Evolutionary conservation across 2,797 vertebrate genomes (phyloP).

Genomic region (Erethizon dorsatum): DNA sequence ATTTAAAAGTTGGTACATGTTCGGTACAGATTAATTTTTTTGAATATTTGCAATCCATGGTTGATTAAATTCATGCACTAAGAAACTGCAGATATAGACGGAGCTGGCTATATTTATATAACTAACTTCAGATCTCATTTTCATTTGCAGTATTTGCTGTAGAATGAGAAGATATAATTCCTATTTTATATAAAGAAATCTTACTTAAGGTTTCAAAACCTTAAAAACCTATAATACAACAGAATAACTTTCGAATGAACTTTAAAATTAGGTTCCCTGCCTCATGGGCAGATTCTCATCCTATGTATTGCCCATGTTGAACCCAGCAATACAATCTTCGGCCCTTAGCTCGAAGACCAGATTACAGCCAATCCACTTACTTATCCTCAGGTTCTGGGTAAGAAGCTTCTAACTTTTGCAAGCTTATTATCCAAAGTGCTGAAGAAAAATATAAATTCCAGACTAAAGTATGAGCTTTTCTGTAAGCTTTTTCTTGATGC

Average conservation of each 20-base stretch:
- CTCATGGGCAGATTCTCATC: background rate
- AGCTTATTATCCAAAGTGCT: conserved; percentile 34
- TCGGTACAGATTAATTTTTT: background rate
- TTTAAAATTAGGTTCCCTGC: background rate
- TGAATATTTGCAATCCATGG: background rate
- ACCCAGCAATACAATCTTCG: background rate
- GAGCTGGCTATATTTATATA: background rate
- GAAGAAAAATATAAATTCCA: conserved; percentile 58
- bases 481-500: background rate
- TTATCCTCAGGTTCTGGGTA: conserved; percentile 12
- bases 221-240: background rate
- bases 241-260: background rate
- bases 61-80: background rate
- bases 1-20: background rate
- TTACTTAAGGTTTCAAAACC: background rate
- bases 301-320: rapidly evolving
- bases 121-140: background rate
- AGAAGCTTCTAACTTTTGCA: conserved; percentile 16
- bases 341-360: background rate
- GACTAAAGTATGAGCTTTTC: background rate
- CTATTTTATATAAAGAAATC: background rate
- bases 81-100: background rate
- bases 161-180: background rate
- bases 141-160: conserved; percentile 38
- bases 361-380: background rate